Base-by-base conservation (phyloP, 2,888 invertebrate species). In the Parapristionchus giblindavisi region DNA sequence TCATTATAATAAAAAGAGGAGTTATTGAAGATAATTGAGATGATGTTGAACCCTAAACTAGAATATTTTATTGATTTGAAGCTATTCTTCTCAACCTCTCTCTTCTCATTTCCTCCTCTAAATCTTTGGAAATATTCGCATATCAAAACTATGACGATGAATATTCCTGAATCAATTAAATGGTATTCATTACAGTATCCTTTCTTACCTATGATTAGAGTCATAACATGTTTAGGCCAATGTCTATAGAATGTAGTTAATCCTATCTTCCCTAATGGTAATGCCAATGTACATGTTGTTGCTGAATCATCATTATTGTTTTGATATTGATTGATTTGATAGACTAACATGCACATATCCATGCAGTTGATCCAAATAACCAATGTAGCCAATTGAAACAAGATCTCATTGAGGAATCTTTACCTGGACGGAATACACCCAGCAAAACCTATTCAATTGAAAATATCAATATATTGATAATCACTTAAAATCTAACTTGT, bases 341-440 rank as follows among this genome's bases (percentile, higher is more conserved):
- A 40, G 6, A 14, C 6, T 0, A 29, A 71, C 70, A 56, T 36
- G 70, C 70, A 40, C 70, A 71, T 17, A 71, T 71, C 70, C 70
- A 71, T 0, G 40, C 54, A 14, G 40, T 27, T 5, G 38, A 27
- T 56, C 70, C 70, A n/a, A 54, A 27, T 40, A 71, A 40, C 70
- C 56, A 71, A n/a, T 71, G 70, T 2, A 56, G 27, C 56, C 56
- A 71, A 56, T 71, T 71, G 70, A 71, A 71, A 21, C 5, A 21
- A 24, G 54, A 29, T 27, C 70, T 36, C 17, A 56, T 29, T 0
- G 56, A 38, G 29, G 38, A 40, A 27, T 71, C 40, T 2, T 29
- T 17, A 11, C 40, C 40, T 1, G 70, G 36, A 14, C 70, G 24
- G 24, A 71, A 27, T 4, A 56, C 21, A 27, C 70, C 70, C 6